Conservation (phyloP, 2,113 vertebrate species). For the Bettongia penicillata region DNA sequence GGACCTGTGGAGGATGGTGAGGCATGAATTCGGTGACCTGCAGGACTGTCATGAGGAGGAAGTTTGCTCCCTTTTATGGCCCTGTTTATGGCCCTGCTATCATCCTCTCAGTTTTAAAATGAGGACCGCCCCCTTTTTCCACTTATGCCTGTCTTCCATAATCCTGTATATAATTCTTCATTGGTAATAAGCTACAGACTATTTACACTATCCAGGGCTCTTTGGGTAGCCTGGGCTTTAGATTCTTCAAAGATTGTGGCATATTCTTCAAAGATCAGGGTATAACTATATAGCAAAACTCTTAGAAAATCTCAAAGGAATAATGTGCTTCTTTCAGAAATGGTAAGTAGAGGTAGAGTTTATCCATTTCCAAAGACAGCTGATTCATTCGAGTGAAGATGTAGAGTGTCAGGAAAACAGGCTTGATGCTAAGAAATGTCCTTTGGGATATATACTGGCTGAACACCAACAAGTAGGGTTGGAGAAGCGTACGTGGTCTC, state of each 20-base stretch:
- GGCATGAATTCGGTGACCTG: background rate
- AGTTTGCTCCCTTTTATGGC: too few relatives aligned
- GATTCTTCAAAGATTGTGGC: too few relatives aligned
- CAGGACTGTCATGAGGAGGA: too few relatives aligned
- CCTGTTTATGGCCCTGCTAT: too few relatives aligned
- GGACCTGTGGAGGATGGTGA: background rate
- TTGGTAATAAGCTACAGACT: background rate
- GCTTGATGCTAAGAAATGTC: background rate
- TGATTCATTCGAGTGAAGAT: background rate
- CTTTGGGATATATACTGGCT: background rate
- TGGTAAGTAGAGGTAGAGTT: background rate
- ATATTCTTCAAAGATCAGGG: too few relatives aligned
- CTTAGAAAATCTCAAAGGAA: background rate
- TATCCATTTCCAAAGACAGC: background rate
- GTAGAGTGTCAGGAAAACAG: background rate
- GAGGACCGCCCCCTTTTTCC: background rate
- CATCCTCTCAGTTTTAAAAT: background rate
- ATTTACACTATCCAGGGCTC: background rate
- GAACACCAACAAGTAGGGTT: background rate
- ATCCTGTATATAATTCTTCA: background rate
- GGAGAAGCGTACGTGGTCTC: background rate
- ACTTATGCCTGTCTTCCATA: background rate
- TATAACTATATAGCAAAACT: background rate
- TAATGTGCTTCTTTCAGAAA: background rate
- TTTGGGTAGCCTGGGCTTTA: too few relatives aligned